Evolutionary conservation across 2,888 invertebrate species (phyloP).

Genomic region (Neoitamus cyanurus): DNA sequence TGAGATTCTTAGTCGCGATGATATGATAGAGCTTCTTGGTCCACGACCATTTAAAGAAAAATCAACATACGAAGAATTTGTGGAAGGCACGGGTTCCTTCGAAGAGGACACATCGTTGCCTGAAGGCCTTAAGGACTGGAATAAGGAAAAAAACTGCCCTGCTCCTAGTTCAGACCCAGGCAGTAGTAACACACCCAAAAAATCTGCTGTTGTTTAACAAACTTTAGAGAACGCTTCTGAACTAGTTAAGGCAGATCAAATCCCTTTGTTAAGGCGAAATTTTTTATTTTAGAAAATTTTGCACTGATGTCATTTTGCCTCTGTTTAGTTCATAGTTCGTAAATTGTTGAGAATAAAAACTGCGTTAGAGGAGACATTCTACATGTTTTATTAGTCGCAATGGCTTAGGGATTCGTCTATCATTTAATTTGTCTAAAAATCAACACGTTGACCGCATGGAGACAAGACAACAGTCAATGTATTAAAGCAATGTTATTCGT

Average conservation of each 20-base stretch:
- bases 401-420: too few relatives aligned
- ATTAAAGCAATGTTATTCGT: too few relatives aligned
- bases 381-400: background rate
- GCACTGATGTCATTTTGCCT: background rate
- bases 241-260: background rate
- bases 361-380: background rate
- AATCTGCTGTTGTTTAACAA: constrained; percentile 32
- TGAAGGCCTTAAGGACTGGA: constrained; percentile 96
- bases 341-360: constrained; percentile 3
- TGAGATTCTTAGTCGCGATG: constrained; percentile 94
- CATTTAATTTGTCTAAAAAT: too few relatives aligned
- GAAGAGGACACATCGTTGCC: constrained; percentile 97
- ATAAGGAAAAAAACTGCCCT: constrained; percentile 70
- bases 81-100: constrained; percentile 96
- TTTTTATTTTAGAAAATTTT: background rate
- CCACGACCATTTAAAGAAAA: constrained; percentile 97
- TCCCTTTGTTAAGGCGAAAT: background rate
- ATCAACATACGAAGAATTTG: constrained; percentile 99
- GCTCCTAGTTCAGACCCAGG: background rate
- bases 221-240: background rate
- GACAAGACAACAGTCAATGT: too few relatives aligned
- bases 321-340: background rate
- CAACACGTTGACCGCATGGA: too few relatives aligned
- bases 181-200: constrained; percentile 53
- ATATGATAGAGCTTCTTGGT: constrained; percentile 97